Percentiles rank a stretch among this genome's conserved stretches.
Evolutionary conservation across 2,113 vertebrate genomes (phyloP).

Genomic region (Corythaixoides concolor): DNA sequence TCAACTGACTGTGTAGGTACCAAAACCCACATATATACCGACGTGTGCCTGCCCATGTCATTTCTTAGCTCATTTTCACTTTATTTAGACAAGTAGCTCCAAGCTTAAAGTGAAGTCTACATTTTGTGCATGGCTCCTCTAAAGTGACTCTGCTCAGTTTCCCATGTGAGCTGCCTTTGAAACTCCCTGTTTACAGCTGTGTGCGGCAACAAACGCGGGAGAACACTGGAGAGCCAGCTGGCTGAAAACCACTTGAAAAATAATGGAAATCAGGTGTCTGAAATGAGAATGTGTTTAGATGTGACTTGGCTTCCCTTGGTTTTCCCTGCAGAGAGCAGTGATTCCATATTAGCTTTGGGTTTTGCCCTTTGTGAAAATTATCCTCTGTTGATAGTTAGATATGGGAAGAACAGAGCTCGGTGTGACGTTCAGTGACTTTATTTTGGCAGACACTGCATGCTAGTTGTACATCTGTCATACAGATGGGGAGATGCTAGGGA

Average conservation of each 20-base stretch:
- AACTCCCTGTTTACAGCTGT: slow-evolving; percentile 7
- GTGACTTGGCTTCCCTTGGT: background rate
- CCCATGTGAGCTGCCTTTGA: background rate
- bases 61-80: background rate
- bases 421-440: slow-evolving; percentile 4
- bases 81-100: background rate
- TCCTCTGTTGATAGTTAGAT: background rate
- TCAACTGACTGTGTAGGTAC: background rate
- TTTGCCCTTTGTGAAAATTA: background rate
- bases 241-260: background rate
- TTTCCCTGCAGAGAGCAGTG: background rate
- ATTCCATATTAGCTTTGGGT: background rate
- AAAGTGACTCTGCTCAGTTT: background rate
- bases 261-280: slow-evolving; percentile 37
- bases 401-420: background rate
- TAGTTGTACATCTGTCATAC: slow-evolving; percentile 19
- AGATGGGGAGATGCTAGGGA: background rate
- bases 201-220: background rate
- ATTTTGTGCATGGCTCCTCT: background rate
- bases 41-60: background rate
- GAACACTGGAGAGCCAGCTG: slow-evolving; percentile 2
- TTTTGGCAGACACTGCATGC: background rate
- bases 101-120: background rate
- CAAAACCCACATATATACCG: background rate
- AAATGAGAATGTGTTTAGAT: background rate